Evolutionary conservation across 2,888 invertebrate species (phyloP).

Genomic region (Drosophila sordidula): DNA sequence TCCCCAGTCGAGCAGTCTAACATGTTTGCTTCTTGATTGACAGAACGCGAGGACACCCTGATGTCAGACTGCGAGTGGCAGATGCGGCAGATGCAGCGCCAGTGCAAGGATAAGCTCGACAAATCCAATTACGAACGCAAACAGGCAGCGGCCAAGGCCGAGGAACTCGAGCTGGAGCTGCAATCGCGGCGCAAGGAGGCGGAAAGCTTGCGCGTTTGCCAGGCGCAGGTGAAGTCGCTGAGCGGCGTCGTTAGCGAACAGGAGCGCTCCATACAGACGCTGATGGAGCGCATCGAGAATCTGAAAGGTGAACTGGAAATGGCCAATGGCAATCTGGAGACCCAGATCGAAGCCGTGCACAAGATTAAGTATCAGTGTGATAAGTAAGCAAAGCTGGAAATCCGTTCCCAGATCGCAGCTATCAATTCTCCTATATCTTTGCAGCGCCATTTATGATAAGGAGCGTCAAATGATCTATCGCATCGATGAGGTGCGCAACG

Average conservation of each 20-base stretch:
- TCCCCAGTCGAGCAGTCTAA: not conserved
- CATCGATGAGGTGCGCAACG: conserved; percentile 86
- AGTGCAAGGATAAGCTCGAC: conserved; percentile 88
- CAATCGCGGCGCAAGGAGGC: conserved; percentile 82
- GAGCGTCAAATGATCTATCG: conserved; percentile 85
- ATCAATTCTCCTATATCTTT: not conserved
- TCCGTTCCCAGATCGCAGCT: not conserved
- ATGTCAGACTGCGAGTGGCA: conserved; percentile 94
- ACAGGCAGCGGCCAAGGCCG: conserved; percentile 85
- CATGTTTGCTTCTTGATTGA: conserved; percentile 2
- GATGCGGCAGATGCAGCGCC: conserved; percentile 90
- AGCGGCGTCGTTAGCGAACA: conserved; percentile 87
- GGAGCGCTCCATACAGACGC: conserved; percentile 86
- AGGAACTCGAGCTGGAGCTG: conserved; percentile 73
- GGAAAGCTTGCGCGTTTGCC: conserved; percentile 86
- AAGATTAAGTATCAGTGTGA: conserved; percentile 85
- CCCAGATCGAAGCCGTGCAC: conserved; percentile 85
- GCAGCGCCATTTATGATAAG: conserved; percentile 85
- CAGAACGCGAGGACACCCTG: conserved; percentile 89
- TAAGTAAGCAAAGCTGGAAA: conserved; percentile 70
- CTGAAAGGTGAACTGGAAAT: conserved; percentile 86
- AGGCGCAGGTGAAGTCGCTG: conserved; percentile 87
- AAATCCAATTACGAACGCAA: conserved; percentile 88
- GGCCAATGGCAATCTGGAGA: conserved; percentile 86
- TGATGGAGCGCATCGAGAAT: conserved; percentile 87